phyloP scores from a whole-genome alignment of 2,888 invertebrate species.

The Conchocele bisecta region DNA sequence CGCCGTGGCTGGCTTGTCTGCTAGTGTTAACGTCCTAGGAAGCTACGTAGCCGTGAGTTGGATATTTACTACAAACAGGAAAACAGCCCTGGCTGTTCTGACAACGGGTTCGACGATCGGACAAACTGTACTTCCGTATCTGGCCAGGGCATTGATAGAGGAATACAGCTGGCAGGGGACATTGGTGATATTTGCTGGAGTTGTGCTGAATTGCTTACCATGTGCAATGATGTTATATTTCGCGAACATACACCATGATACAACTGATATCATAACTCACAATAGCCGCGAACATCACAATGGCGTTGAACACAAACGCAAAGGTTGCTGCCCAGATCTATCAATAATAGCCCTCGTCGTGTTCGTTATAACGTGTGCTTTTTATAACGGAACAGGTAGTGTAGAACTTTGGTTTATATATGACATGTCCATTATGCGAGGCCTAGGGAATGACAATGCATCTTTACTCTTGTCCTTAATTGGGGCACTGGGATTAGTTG shows the following conservation, averaged over 20 bases:
- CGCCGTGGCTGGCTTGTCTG: conserved; percentile 13
- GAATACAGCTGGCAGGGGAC: conserved; percentile 38
- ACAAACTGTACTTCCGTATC: conserved; percentile 36
- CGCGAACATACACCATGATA: conserved; percentile 1
- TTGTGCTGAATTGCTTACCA: conserved; percentile 35
- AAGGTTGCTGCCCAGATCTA: no score
- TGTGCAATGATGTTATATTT: conserved; percentile 30
- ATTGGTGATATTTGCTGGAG: conserved; percentile 26
- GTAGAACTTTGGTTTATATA: conserved; percentile 45
- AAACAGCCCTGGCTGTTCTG: conserved; percentile 36
- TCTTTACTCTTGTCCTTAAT: conserved; percentile 33
- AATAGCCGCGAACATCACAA: not conserved
- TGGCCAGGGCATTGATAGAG: conserved; percentile 33
- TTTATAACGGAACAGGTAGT: conserved; percentile 9
- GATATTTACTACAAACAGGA: conserved; percentile 28
- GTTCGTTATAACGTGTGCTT: not conserved
- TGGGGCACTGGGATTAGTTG: conserved; percentile 37
- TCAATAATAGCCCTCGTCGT: conserved; percentile 5
- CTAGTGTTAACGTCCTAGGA: conserved; percentile 27
- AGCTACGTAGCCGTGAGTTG: conserved; percentile 19
- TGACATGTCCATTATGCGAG: conserved; percentile 38
- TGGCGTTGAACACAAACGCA: not conserved
- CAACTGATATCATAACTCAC: no score
- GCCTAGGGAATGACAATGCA: conserved; percentile 18
- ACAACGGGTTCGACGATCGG: conserved; percentile 27